These are phyloP conservation scores for Xiphophorus couchianus DNA, from an alignment of 2,113 vertebrate genomes.

Conservation along the genomic window DNA sequence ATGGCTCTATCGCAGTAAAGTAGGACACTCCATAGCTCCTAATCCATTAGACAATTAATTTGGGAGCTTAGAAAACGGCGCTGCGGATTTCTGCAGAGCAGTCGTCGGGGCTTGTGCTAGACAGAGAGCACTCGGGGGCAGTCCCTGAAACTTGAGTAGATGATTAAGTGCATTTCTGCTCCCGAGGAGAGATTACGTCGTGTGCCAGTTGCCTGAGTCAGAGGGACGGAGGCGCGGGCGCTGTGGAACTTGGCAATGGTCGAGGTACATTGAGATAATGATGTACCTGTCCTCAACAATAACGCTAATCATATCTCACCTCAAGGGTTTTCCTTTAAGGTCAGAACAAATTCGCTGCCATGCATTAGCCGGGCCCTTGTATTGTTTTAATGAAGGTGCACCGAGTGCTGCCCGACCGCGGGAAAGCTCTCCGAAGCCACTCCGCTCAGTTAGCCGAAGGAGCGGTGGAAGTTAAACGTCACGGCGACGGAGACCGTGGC, in stretches of 20 bases:
- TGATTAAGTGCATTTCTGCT: conserved; percentile 80
- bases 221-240: conserved; percentile 63
- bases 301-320: conserved; percentile 83
- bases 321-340: conserved; percentile 79
- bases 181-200: conserved; percentile 76
- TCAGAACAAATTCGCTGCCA: conserved; percentile 78
- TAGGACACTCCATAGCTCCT: conserved; percentile 71
- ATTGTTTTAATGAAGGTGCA: conserved; percentile 81
- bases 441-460: conserved; percentile 22
- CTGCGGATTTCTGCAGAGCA: conserved; percentile 67
- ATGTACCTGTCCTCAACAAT: conserved; percentile 84
- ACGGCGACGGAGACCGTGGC: conserved; percentile 61
- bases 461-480: conserved; percentile 48
- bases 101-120: conserved; percentile 61
- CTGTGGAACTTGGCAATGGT: conserved; percentile 71
- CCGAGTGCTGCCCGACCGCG: conserved; percentile 35
- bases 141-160: conserved; percentile 77
- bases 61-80: conserved; percentile 66
- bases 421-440: conserved; percentile 38
- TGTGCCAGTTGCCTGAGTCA: conserved; percentile 61
- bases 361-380: conserved; percentile 73
- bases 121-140: conserved; percentile 73
- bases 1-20: conserved; percentile 70
- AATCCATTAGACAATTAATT: conserved; percentile 80
- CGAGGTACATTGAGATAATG: conserved; percentile 81